Evolutionary conservation across 2,888 invertebrate genomes (phyloP).

Genomic region (Meiosimyza decipiens): DNA sequence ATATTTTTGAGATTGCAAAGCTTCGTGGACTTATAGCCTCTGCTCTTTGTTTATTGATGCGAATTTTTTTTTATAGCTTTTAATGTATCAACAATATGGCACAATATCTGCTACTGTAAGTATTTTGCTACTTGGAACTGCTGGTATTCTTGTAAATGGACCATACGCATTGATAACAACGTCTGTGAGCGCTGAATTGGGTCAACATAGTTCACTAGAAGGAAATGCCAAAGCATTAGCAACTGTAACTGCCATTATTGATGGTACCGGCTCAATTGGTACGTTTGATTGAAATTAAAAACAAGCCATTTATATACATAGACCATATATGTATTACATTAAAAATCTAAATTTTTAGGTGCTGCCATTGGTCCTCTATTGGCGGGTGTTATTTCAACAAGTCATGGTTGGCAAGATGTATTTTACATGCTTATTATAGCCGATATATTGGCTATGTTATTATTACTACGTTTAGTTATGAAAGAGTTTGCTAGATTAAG

Average conservation of each 20-base stretch:
- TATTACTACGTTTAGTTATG: slow-evolving; percentile 71
- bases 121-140: slow-evolving; percentile 76
- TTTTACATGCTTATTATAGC: slow-evolving; percentile 91
- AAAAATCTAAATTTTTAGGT: slow-evolving; percentile 66
- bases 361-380: slow-evolving; percentile 93
- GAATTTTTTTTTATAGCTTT: slow-evolving; percentile 72
- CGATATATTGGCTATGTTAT: slow-evolving; percentile 80
- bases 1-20: no score
- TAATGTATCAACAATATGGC: slow-evolving; percentile 82
- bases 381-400: slow-evolving; percentile 82
- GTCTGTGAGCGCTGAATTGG: slow-evolving; percentile 92
- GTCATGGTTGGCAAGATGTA: slow-evolving; percentile 83
- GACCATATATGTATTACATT: no score
- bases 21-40: no score
- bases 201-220: slow-evolving; percentile 85
- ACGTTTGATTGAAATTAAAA: background rate
- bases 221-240: slow-evolving; percentile 91
- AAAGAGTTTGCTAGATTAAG: slow-evolving; percentile 64
- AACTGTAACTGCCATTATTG: slow-evolving; percentile 97
- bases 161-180: slow-evolving; percentile 97
- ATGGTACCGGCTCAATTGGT: slow-evolving; percentile 83
- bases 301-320: background rate
- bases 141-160: slow-evolving; percentile 91
- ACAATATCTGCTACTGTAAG: slow-evolving; percentile 72
- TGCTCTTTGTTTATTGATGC: no score